These are phyloP conservation scores for Microplitis mediator DNA, from an alignment of 1,140 invertebrate species.

Conservation along the genomic window DNA sequence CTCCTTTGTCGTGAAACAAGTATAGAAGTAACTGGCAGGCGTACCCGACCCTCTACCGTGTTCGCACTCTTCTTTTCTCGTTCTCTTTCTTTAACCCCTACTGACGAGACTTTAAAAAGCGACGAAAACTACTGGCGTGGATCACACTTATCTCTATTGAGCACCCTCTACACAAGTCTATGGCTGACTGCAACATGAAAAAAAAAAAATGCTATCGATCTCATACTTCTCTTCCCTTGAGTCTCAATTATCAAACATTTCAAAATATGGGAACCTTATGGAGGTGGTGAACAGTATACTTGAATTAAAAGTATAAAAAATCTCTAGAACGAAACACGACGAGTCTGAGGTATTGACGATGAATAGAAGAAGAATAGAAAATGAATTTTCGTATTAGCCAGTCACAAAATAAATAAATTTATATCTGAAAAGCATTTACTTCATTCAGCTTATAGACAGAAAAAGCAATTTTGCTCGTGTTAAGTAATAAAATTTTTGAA, in stretches of 20 bases:
- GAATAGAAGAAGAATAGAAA: neutral
- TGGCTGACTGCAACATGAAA: slow-evolving; percentile 1
- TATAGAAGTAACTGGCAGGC: neutral
- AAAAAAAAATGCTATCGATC: slow-evolving; percentile 28
- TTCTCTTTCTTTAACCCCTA: neutral
- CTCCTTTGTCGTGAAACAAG: slow-evolving; percentile 52
- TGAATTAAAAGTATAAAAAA: slow-evolving; percentile 22
- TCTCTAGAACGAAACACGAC: neutral
- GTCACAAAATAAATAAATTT: too few species aligned
- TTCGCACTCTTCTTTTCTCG: neutral
- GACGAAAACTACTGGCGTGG: slow-evolving; percentile 22
- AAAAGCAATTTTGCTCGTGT: too few species aligned
- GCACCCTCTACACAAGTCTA: slow-evolving; percentile 6
- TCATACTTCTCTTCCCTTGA: neutral
- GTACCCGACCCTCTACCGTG: neutral
- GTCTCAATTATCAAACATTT: slow-evolving; percentile 30
- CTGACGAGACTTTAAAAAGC: slow-evolving; percentile 11
- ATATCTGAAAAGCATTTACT: too few species aligned
- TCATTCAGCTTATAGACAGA: too few species aligned
- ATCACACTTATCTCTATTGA: slow-evolving; percentile 20
- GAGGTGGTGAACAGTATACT: slow-evolving; percentile 19
- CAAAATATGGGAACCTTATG: slow-evolving; percentile 25
- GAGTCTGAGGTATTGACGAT: slow-evolving; percentile 2
- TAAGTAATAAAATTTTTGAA: too few species aligned
- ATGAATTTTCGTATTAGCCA: too few species aligned